phyloP scores from a whole-genome alignment of 2,113 vertebrate species.

The Ancistrus triradiatus region DNA sequence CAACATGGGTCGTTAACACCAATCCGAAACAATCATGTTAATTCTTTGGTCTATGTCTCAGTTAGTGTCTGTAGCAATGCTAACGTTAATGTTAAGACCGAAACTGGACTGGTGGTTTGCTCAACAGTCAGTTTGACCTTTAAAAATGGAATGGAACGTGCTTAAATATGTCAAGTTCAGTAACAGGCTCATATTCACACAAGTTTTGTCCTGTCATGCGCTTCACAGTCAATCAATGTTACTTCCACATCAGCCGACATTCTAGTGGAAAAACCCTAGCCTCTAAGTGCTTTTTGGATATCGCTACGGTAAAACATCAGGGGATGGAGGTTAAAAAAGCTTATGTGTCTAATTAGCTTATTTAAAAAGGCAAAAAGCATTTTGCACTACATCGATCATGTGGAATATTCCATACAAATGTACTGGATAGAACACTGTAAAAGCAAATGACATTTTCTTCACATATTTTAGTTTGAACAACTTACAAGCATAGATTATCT shows the following conservation, averaged over 20 bases:
- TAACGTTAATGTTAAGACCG: conserved; percentile 49
- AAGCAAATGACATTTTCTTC: too few species aligned
- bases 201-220: conserved; percentile 35
- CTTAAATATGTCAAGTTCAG: conserved; percentile 53
- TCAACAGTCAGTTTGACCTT: conserved; percentile 59
- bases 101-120: conserved; percentile 53
- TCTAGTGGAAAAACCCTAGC: conserved; percentile 50
- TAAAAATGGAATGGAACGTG: conserved; percentile 49
- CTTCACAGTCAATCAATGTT: conserved; percentile 54
- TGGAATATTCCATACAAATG: too few species aligned
- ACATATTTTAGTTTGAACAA: too few species aligned
- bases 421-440: too few species aligned
- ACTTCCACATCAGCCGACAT: conserved; percentile 54
- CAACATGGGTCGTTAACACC: too few species aligned
- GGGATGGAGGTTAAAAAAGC: conserved; percentile 34
- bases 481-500: conserved; percentile 22
- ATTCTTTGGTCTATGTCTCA: not conserved
- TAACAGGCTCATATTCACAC: conserved; percentile 52
- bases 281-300: conserved; percentile 32
- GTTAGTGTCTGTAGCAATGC: not conserved
- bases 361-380: too few species aligned
- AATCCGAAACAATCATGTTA: not conserved
- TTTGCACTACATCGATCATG: too few species aligned
- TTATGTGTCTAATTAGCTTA: too few species aligned
- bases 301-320: conserved; percentile 46